A percentile compares a stretch with the other conserved stretches of the same genome.
These are phyloP conservation scores for Argyrosomus japonicus DNA, from an alignment of 2,113 vertebrate species.

Conservation along the genomic window DNA sequence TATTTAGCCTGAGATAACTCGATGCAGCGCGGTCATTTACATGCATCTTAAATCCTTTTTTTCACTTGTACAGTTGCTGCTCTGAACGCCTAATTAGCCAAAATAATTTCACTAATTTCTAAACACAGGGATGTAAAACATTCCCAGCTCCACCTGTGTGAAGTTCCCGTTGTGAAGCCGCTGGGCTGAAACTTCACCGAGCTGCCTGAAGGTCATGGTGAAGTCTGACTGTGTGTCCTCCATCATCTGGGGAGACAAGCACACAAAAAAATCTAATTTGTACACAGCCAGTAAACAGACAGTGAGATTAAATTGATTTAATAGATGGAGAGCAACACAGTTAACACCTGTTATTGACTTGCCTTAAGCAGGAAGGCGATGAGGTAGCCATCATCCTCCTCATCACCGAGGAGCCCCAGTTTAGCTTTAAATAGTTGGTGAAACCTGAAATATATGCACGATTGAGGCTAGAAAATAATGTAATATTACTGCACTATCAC, in stretches of 20 bases:
- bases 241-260: slow-evolving; percentile 79
- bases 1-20: not conserved
- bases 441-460: slow-evolving; percentile 75
- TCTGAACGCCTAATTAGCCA: no score
- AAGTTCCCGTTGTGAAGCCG: slow-evolving; percentile 77
- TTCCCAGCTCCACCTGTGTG: slow-evolving; percentile 69
- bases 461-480: not conserved
- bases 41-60: not conserved
- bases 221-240: slow-evolving; percentile 87
- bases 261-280: not conserved
- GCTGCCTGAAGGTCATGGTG: slow-evolving; percentile 87
- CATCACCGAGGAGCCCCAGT: slow-evolving; percentile 84
- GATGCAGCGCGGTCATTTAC: no score
- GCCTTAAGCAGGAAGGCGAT: slow-evolving; percentile 85
- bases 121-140: slow-evolving; percentile 18
- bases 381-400: slow-evolving; percentile 78
- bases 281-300: not conserved
- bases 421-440: slow-evolving; percentile 86
- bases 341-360: slow-evolving; percentile 37
- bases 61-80: not conserved
- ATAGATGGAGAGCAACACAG: not conserved
- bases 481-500: not conserved
- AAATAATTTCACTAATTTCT: no score
- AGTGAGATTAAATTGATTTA: not conserved
- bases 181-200: slow-evolving; percentile 83